phyloP scores from a whole-genome alignment of 2,888 invertebrate species.

The Ichneumon xanthorius region DNA sequence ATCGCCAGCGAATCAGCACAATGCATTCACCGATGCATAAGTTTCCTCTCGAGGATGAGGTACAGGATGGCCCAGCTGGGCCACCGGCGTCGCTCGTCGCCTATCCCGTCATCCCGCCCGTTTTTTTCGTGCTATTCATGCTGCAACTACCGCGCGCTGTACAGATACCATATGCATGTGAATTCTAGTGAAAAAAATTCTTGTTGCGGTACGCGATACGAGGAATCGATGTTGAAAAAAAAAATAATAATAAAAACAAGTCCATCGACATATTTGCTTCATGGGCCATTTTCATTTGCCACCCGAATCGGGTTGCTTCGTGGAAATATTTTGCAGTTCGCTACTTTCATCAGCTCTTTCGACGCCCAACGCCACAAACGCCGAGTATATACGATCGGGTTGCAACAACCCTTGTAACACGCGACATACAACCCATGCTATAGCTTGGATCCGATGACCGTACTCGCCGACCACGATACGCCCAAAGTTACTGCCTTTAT shows the following conservation, averaged over 20 bases:
- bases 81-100: slow-evolving; percentile 29
- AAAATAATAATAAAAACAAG: background rate
- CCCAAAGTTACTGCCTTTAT: background rate
- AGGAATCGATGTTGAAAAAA: background rate
- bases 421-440: background rate
- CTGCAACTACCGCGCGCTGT: background rate
- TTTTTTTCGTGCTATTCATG: slow-evolving; percentile 32
- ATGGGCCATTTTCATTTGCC: slow-evolving; percentile 4
- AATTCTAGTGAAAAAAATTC: slow-evolving; percentile 17
- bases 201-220: background rate
- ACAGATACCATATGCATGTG: slow-evolving; percentile 1
- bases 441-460: slow-evolving; percentile 10
- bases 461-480: background rate
- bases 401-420: slow-evolving; percentile 14
- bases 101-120: slow-evolving; percentile 11
- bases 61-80: slow-evolving; percentile 69
- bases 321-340: slow-evolving; percentile 9
- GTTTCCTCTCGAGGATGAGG: slow-evolving; percentile 70
- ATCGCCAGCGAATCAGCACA: slow-evolving; percentile 73
- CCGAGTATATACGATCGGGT: background rate
- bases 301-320: background rate
- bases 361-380: background rate
- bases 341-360: background rate
- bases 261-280: background rate
- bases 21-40: slow-evolving; percentile 78